A percentile compares a stretch with the other conserved stretches of the same genome.
phyloP scores from a whole-genome alignment of 2,113 vertebrate species.

The Alligator mississippiensis region DNA sequence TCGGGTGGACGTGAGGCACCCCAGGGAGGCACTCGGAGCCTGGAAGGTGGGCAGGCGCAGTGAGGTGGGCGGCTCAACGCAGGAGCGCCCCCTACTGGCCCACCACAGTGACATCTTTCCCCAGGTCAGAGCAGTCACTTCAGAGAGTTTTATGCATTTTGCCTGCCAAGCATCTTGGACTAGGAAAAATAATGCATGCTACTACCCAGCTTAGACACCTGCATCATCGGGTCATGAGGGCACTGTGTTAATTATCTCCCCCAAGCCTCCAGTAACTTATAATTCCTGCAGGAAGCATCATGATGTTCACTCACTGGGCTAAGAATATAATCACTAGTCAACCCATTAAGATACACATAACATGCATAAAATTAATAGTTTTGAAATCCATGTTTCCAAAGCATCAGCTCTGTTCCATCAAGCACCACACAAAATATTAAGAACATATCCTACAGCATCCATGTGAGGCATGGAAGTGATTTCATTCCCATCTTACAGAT shows the following conservation, averaged over 20 bases:
- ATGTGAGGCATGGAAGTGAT: rapidly evolving
- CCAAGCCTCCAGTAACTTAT: background rate
- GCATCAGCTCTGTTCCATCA: background rate
- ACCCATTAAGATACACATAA: rapidly evolving
- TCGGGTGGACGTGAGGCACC: too few relatives aligned
- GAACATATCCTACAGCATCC: background rate
- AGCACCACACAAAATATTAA: background rate
- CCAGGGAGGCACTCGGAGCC: too few relatives aligned
- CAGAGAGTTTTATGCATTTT: background rate
- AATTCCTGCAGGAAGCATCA: background rate
- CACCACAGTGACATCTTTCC: background rate
- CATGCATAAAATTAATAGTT: background rate
- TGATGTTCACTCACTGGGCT: background rate
- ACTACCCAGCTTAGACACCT: background rate
- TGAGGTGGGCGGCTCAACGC: too few relatives aligned
- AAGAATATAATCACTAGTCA: background rate
- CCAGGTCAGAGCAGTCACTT: background rate
- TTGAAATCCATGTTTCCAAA: background rate
- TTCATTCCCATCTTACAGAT: background rate
- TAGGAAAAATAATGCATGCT: rapidly evolving
- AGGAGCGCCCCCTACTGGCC: too few relatives aligned
- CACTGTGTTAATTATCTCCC: background rate
- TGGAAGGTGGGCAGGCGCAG: too few relatives aligned
- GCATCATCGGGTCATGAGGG: background rate
- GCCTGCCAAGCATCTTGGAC: background rate